phyloP scores from a whole-genome alignment of 2,888 invertebrate genomes.

The Tupiocoris notatus region DNA sequence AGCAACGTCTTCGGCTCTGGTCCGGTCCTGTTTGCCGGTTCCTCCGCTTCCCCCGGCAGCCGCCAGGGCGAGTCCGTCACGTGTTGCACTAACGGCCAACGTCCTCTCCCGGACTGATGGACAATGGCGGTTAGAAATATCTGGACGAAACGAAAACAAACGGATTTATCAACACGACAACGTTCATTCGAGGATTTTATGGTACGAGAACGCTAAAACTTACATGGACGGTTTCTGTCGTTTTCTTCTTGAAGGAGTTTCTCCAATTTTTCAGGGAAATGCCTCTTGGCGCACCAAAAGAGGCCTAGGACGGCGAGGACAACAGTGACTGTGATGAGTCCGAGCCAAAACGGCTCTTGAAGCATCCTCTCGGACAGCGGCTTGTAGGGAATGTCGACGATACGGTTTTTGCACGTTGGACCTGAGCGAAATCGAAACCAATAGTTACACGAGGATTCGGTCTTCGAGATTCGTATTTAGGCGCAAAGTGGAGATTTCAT shows the following conservation, averaged over 20 bases:
- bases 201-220: no score
- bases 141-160: no score
- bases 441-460: no score
- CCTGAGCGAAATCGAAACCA: no score
- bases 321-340: slow-evolving; percentile 77
- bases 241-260: slow-evolving; percentile 78
- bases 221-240: slow-evolving; percentile 69
- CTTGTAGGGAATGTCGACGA: slow-evolving; percentile 68
- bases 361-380: slow-evolving; percentile 77
- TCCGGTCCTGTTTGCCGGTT: slow-evolving; percentile 11
- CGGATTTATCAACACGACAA: no score
- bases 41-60: slow-evolving; percentile 54
- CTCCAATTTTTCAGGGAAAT: slow-evolving; percentile 82
- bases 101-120: slow-evolving; percentile 62
- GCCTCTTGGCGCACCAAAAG: slow-evolving; percentile 80
- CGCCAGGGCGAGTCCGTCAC: slow-evolving; percentile 53
- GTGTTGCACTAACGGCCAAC: slow-evolving; percentile 51
- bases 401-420: slow-evolving; percentile 66
- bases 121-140: slow-evolving; percentile 52
- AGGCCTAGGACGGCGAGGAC: slow-evolving; percentile 76
- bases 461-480: no score
- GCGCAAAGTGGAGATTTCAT: no score
- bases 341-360: slow-evolving; percentile 86
- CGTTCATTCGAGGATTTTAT: no score
- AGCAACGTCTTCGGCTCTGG: slow-evolving; percentile 57